These are phyloP conservation scores for Cordylochernes scorpioides DNA, from an alignment of 2,888 invertebrate genomes.

Conservation along the genomic window DNA sequence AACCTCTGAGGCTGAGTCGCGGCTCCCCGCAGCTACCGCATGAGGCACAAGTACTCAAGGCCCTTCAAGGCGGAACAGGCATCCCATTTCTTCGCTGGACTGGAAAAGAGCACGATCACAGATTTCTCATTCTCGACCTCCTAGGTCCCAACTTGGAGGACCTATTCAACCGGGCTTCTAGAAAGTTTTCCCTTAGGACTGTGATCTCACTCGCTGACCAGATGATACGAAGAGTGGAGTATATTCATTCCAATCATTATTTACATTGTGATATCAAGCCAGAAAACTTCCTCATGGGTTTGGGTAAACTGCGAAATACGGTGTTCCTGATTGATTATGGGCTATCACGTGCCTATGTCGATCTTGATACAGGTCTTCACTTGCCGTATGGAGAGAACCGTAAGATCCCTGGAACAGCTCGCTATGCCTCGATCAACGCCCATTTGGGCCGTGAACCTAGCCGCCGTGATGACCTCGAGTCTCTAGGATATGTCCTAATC, in stretches of 20 bases:
- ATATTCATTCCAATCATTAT: not conserved
- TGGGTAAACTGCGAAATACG: not conserved
- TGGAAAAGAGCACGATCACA: too few species aligned
- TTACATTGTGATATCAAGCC: not conserved
- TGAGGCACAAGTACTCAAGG: too few species aligned
- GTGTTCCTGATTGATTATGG: not conserved
- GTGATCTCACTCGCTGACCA: not conserved
- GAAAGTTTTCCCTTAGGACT: not conserved
- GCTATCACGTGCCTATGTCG: too few species aligned
- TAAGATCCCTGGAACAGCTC: not conserved
- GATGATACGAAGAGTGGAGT: not conserved
- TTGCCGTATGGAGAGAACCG: too few species aligned
- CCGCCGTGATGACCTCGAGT: slow-evolving; percentile 84
- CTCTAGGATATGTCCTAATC: slow-evolving; percentile 95
- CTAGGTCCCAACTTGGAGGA: not conserved
- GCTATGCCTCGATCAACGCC: not conserved
- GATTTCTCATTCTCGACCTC: not conserved
- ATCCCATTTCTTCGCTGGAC: too few species aligned
- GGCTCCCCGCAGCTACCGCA: too few species aligned
- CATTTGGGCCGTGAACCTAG: slow-evolving; percentile 43
- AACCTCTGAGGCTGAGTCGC: too few species aligned
- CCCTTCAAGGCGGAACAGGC: too few species aligned
- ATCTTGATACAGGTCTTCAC: too few species aligned
- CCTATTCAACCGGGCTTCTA: not conserved
- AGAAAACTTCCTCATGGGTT: not conserved